Evolutionary conservation across 2,113 vertebrate species (phyloP), one percentile per base, ranked within the genome.

Genomic region (Pica pica): DNA sequence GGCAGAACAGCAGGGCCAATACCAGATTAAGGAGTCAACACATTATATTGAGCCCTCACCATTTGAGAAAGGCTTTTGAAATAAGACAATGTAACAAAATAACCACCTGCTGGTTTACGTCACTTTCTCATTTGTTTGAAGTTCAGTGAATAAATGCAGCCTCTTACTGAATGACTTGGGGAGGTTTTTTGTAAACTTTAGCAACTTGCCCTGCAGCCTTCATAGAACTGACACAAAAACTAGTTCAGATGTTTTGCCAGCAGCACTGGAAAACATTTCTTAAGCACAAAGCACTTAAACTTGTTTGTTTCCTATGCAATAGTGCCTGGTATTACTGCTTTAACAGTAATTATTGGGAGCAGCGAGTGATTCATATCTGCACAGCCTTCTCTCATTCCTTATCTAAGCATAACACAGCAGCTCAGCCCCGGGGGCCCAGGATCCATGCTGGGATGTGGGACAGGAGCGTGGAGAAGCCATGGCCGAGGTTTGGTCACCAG

Each of bases 401-500:
- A 26, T 24, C 50, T 33, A 22, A 44, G 24, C 47, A 27, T 13
- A 70, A 50, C 3, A n/a, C 6, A 56, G 76, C 23, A 35, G 42
- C 52, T 61, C 16, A 42, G n/a, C 39, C 0, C 1, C 18, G 7
- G 52, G 39, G 47, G 22, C 50, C 7, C 44, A 55, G 55, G 37
- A 27, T 24, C 39, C 23, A 3, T 5, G 49, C 39, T 0, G 11
- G 44, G 50, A 13, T 16, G 47, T 6, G 69, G 47, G 18, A 22
- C 0, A 49, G 35, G 24, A 69, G 63, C 1, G 0, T 8, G 21
- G n/a, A 67, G 56, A 7, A 70, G 46, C n/a, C 53, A n/a, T 0
- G 2, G 53, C 60, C 17, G 4, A 1, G 0, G 42, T 19, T 14
- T 56, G 77, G n/a, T n/a, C 39, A 22, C 27, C 0, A 4, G n/a